Evolutionary conservation across 2,888 invertebrate genomes (phyloP).

Genomic region (Ecdyonurus torrentis): DNA sequence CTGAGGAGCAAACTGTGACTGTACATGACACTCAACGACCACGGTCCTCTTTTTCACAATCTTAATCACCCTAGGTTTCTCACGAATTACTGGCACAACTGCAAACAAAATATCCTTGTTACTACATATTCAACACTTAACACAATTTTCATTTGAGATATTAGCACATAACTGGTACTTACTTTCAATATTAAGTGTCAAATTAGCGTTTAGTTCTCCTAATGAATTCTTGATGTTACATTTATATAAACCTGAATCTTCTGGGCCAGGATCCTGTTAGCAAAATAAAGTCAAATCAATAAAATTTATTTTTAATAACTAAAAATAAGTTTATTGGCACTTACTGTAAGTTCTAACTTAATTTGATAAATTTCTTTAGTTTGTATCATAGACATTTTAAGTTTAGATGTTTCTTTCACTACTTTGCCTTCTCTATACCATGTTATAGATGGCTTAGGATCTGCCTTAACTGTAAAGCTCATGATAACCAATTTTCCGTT

Average conservation of each 20-base stretch:
- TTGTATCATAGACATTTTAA: slow-evolving; percentile 57
- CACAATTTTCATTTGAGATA: slow-evolving; percentile 3
- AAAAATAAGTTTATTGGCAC: slow-evolving; percentile 5
- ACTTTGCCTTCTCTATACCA: slow-evolving; percentile 71
- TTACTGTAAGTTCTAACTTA: slow-evolving; percentile 55
- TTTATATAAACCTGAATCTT: slow-evolving; percentile 95
- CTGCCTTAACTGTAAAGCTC: slow-evolving; percentile 73
- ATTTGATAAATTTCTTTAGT: slow-evolving; percentile 68
- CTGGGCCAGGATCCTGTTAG: slow-evolving; percentile 67
- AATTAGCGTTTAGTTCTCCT: slow-evolving; percentile 93
- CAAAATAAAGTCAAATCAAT: slow-evolving; percentile 6
- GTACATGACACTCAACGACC: slow-evolving; percentile 83
- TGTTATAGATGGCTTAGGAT: slow-evolving; percentile 60
- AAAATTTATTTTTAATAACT: not conserved
- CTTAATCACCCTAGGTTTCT: slow-evolving; percentile 80
- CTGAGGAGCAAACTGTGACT: slow-evolving; percentile 83
- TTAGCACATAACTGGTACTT: slow-evolving; percentile 25
- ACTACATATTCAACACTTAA: not conserved
- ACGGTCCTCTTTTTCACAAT: slow-evolving; percentile 85
- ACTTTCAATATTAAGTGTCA: slow-evolving; percentile 97
- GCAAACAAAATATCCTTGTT: slow-evolving; percentile 16
- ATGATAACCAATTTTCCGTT: slow-evolving; percentile 71
- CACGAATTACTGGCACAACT: slow-evolving; percentile 88
- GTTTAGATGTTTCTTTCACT: slow-evolving; percentile 65
- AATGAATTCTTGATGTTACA: slow-evolving; percentile 92